Conservation (phyloP, 2,888 invertebrate species). For the Zaprionus lineosus region DNA sequence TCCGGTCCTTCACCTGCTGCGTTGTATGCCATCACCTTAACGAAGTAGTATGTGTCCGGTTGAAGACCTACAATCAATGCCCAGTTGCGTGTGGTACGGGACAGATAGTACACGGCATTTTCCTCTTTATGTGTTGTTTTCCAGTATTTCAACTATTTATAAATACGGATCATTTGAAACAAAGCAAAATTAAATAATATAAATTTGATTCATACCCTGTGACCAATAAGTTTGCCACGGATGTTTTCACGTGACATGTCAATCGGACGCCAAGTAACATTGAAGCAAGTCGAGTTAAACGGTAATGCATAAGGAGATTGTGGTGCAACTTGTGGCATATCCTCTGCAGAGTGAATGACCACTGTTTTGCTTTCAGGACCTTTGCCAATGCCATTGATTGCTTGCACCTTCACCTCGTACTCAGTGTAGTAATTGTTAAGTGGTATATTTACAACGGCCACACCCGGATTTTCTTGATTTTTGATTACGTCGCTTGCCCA, state of each 20-base stretch:
- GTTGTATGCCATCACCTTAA: slow-evolving; percentile 98
- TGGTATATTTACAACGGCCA: slow-evolving; percentile 90
- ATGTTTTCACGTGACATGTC: slow-evolving; percentile 92
- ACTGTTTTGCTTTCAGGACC: slow-evolving; percentile 91
- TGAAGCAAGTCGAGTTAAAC: slow-evolving; percentile 95
- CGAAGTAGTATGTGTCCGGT: slow-evolving; percentile 95
- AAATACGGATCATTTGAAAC: too few species aligned
- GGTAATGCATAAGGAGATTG: slow-evolving; percentile 90
- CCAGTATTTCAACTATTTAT: slow-evolving; percentile 97
- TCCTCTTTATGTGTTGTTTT: slow-evolving; percentile 89
- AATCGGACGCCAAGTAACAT: slow-evolving; percentile 95
- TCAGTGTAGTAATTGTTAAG: slow-evolving; percentile 90
- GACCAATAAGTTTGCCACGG: slow-evolving; percentile 95
- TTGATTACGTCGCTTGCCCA: slow-evolving; percentile 88
- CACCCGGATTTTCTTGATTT: slow-evolving; percentile 89
- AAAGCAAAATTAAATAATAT: neutral
- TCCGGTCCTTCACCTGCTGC: slow-evolving; percentile 98
- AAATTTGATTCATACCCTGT: slow-evolving; percentile 85
- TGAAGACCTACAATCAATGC: slow-evolving; percentile 96
- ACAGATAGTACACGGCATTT: slow-evolving; percentile 91
- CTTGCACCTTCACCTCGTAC: slow-evolving; percentile 93
- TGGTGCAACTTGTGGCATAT: slow-evolving; percentile 96
- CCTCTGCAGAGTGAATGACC: slow-evolving; percentile 93
- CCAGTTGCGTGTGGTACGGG: slow-evolving; percentile 91
- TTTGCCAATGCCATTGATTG: slow-evolving; percentile 90